These are phyloP conservation scores for Hoplostethus mediterraneus DNA, from an alignment of 2,797 vertebrate species.

Conservation along the genomic window DNA sequence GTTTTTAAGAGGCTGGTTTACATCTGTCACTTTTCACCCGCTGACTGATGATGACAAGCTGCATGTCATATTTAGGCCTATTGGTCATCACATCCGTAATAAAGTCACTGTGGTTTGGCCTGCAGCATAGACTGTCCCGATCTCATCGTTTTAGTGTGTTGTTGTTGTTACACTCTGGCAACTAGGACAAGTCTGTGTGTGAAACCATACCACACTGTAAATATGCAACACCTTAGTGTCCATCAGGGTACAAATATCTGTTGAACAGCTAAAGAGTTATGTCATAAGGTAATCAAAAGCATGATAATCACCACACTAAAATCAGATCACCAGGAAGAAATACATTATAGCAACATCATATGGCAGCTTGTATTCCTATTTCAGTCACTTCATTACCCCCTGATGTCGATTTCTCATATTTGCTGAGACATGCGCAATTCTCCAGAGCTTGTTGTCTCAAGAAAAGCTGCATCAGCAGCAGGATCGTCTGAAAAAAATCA, in stretches of 20 bases:
- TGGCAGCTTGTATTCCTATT: constrained; percentile 55
- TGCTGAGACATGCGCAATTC: constrained; percentile 77
- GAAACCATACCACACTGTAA: constrained; percentile 10
- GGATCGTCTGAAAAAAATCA: constrained; percentile 53
- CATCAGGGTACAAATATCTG: constrained; percentile 46
- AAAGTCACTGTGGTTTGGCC: constrained; percentile 25
- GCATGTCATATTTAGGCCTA: constrained; percentile 33
- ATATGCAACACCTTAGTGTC: constrained; percentile 26
- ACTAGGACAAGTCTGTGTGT: not conserved
- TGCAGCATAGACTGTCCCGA: constrained; percentile 16
- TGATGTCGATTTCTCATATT: constrained; percentile 75
- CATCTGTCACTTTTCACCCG: constrained; percentile 35
- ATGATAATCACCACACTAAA: constrained; percentile 65
- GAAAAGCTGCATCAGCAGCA: constrained; percentile 75
- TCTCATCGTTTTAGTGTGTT: constrained; percentile 12
- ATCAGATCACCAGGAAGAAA: constrained; percentile 56
- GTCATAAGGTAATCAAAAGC: constrained; percentile 64
- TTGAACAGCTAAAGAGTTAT: constrained; percentile 50
- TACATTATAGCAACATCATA: constrained; percentile 63
- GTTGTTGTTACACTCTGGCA: constrained; percentile 15
- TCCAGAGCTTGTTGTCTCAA: constrained; percentile 74
- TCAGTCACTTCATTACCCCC: constrained; percentile 79
- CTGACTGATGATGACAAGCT: constrained; percentile 33
- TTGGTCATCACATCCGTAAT: constrained; percentile 42
- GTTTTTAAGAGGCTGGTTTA: constrained; percentile 39